Base-by-base conservation (phyloP, 2,797 vertebrate genomes). In the Oreonectes daqikongensis region DNA sequence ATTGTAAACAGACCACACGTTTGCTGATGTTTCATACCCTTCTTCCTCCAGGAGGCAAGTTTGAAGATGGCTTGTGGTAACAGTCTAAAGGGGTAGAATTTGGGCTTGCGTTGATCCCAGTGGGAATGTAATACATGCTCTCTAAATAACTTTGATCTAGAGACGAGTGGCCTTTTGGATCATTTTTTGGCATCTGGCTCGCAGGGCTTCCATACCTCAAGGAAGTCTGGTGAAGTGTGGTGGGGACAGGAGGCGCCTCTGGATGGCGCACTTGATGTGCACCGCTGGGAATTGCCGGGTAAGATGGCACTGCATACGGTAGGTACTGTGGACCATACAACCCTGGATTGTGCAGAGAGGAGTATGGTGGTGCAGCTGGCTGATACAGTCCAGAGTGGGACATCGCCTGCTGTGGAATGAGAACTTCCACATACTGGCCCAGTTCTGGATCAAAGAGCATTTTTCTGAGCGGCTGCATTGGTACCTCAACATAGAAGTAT, bases 371-470 rank as follows among this genome's bases (percentile, higher is more conserved):
- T 80, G 93, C 91, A 42, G 94, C 84, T 40, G 94, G 85, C 71
- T 94, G 92, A 83, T 94, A 99, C 81, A 96, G 78, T 12, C 93
- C 91, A 0, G 94, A 81, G 18, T 95, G 93, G 0, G 93, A 91
- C 76, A 93, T 87, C 5, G 94, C 87, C 67, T 94, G 93, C 1
- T 96, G 94, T 0, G 95, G 95, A 85, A 97, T 93, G 60, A 98
- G 91, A 69, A 98, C 96, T 85, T 99, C 97, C 80, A 99, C 93
- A 70, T 98, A 99, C 82, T 97, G 96, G 67, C 96, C 95, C 0
- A 94, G 95, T 86, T 99, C 97, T 0, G 97, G 97, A 84, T 97
- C 96, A 35, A 96, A 97, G 82, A 98, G 89, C 40, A 94, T 95
- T 85, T 97, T 95, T 76, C 95, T 91, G 53, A 95, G 89, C 5